Percentiles rank a stretch among this genome's conserved stretches.
Evolutionary conservation across 2,797 vertebrate species (phyloP).

Genomic region (Epinephelus coioides): DNA sequence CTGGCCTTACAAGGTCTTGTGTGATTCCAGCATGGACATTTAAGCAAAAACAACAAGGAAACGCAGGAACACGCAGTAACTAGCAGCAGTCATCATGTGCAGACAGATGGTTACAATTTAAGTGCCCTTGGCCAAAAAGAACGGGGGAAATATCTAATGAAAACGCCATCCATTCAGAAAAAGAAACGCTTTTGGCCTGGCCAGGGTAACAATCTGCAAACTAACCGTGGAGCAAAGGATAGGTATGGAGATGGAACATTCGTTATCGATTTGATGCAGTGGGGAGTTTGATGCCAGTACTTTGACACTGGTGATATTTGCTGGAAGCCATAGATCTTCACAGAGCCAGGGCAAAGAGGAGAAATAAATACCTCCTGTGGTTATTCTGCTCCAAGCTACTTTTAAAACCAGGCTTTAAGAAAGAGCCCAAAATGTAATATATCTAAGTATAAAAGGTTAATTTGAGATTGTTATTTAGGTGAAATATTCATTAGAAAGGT

Average conservation of each 20-base stretch:
- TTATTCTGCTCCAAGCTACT: conserved; percentile 56
- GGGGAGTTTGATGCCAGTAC: conserved; percentile 64
- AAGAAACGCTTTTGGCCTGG: conserved; percentile 38
- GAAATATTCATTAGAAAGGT: conserved; percentile 35
- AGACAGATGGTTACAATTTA: conserved; percentile 82
- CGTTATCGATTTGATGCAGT: conserved; percentile 76
- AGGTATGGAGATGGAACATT: conserved; percentile 73
- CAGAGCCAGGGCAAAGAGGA: conserved; percentile 48
- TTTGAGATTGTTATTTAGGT: conserved; percentile 22
- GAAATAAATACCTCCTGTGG: conserved; percentile 45
- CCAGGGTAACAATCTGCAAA: conserved; percentile 50
- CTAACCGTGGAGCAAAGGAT: conserved; percentile 51
- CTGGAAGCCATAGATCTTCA: conserved; percentile 46
- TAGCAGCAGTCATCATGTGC: conserved; percentile 43
- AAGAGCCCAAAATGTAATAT: conserved; percentile 26
- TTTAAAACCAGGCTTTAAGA: conserved; percentile 36
- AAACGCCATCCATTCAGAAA: conserved; percentile 70
- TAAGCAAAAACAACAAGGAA: conserved; percentile 64
- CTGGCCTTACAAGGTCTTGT: conserved; percentile 56
- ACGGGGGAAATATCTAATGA: conserved; percentile 69
- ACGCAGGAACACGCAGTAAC: conserved; percentile 51
- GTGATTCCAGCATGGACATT: conserved; percentile 67
- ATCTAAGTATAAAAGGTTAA: conserved; percentile 36
- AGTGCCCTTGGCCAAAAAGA: conserved; percentile 55
- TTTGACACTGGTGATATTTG: conserved; percentile 70